Base-by-base conservation (phyloP, 2,797 vertebrate genomes). In the Erpetoichthys calabaricus region DNA sequence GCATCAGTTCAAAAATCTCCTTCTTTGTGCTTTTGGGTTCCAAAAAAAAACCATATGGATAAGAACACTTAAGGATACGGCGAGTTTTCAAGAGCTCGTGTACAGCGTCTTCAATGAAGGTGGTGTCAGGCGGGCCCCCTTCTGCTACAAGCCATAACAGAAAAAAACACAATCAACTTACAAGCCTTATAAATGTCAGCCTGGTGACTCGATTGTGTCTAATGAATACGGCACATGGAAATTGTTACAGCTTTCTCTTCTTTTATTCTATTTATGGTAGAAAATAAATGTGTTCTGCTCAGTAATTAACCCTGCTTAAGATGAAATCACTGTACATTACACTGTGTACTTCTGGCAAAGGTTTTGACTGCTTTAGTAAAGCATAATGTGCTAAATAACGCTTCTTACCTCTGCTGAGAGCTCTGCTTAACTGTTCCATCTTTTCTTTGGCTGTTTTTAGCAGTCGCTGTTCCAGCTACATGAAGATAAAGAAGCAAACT, bases 11-110 rank as follows among this genome's bases (percentile, higher is more conserved):
- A 81, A 97, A 99, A 79, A 99, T 99, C 85, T 99, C 96, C 73
- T 96, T 98, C 80, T 99, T 98, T 87, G 95, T 99, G 90, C 95
- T 98, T 89, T 97, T 97, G 70, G 93, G 92, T 82, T 97, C 94
- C 77, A 98, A 81, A 79, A 97, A 99, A 82, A 98, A 99, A 70
- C 96, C 96, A 46, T 97, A 98, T 45, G 94, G 92, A 70, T 99
- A 99, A 90, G 95, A 99, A 86, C 95, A 97, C 91, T 97, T 97
- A 70, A 99, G 91, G 79, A 99, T 95, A 61, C 96, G 90, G 2
- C 96, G 91, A 56, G 95, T 97, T 82, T 98, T 97, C 41, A 99
- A 87, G 61, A 98, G 90, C 72, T 98, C 96, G 7, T 91, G 87
- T 63, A 99, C 93, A 2, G 96, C 96, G 62, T 98, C 94, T 91